Evolutionary conservation across 2,797 vertebrate genomes (phyloP), one percentile per base, ranked within the genome.

Genomic region (Carduelis carduelis): DNA sequence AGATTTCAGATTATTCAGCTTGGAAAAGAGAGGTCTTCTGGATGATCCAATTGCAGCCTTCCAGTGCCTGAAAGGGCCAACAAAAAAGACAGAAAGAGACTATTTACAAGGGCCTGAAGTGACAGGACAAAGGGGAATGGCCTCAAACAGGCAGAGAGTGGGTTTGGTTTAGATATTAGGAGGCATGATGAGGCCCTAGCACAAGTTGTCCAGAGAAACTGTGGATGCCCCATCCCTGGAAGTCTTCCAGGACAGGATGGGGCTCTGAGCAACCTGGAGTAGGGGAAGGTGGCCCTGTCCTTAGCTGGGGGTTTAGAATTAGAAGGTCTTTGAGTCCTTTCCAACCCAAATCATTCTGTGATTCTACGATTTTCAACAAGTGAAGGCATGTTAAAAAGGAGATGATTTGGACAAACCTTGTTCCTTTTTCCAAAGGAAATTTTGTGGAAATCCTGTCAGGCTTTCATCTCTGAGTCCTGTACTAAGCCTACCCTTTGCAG

Each of bases 371-470:
- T 90, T 89, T 95, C 50, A 80, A 43, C 43, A 70, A 66, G 32
- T 52, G 34, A 91, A 93, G 47, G 10, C 34, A 41, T n/a, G 9
- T 46, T 84, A 74, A 83, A 50, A 93, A 57, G 34, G 27, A 60
- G 23, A 35, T 57, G 4, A 89, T 87, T 84, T 55, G 35, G 23
- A 47, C 69, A 76, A 93, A 82, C 12, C 4, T 28, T 70, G 4
- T 27, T 80, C 23, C 14, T 70, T 87, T 44, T 64, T 71, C 32
- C 30, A 71, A 79, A 70, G 20, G 20, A 93, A 84, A 70, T 57
- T 77, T 64, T 64, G n/a, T 44, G 26, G 57, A 85, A 88, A 71
- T 75, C 49, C 64, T 85, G 10, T 53, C n/a, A 34, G 34, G 8
- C 12, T 85, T 92, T 74, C 26, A 35, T 66, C 20, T 65, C 68